Conservation (phyloP, 2,113 vertebrate genomes). For the Chitala chitala region DNA sequence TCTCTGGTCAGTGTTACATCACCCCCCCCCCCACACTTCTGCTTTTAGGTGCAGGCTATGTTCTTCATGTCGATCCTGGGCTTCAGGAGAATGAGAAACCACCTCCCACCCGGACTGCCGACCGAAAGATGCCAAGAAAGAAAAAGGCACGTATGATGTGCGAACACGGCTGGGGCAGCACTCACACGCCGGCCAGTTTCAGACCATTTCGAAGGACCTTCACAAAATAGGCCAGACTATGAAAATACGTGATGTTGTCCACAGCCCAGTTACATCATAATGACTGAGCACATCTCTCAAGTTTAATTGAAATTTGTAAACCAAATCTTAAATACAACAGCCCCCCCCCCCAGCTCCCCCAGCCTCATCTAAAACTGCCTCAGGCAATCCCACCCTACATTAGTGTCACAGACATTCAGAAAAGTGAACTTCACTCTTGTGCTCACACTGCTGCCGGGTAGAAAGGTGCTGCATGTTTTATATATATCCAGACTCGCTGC, state of each 20-base stretch:
- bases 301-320: constrained; percentile 14
- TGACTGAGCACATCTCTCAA: constrained; percentile 1
- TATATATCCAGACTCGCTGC: neutral
- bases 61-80: too few relatives aligned
- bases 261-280: constrained; percentile 15
- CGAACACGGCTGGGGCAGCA: too few relatives aligned
- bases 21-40: too few relatives aligned
- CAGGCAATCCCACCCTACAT: constrained; percentile 3
- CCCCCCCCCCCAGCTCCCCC: neutral
- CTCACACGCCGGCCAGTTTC: too few relatives aligned
- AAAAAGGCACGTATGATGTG: too few relatives aligned
- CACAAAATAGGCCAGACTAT: neutral
- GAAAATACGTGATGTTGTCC: constrained; percentile 4
- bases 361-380: neutral
- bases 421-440: neutral
- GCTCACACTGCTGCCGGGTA: neutral
- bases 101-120: too few relatives aligned
- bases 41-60: too few relatives aligned
- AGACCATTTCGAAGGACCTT: neutral
- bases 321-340: constrained; percentile 14
- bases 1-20: too few relatives aligned
- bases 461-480: constrained; percentile 2
- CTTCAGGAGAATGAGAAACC: too few relatives aligned
- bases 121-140: too few relatives aligned
- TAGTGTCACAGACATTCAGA: constrained; percentile 11